phyloP scores from a whole-genome alignment of 2,888 invertebrate species.

The Phaedon cochleariae region DNA sequence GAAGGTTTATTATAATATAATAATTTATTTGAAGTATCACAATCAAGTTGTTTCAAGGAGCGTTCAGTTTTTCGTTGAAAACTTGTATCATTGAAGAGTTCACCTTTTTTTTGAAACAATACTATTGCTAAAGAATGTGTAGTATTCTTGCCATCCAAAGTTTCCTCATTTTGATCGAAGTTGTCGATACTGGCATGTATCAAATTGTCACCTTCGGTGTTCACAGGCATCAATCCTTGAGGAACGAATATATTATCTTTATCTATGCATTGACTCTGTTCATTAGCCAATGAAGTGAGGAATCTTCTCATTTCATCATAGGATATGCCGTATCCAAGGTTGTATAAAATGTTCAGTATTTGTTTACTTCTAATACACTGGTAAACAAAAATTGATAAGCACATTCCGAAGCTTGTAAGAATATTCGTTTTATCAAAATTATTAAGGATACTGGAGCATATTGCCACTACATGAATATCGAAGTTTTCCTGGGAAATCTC shows the following conservation, averaged over 20 bases:
- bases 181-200: slow-evolving; percentile 37
- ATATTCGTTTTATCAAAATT: slow-evolving; percentile 31
- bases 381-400: slow-evolving; percentile 33
- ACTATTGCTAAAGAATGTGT: slow-evolving; percentile 30
- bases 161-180: slow-evolving; percentile 34
- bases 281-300: slow-evolving; percentile 28
- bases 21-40: too few relatives aligned
- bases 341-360: slow-evolving; percentile 26
- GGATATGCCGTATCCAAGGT: slow-evolving; percentile 24
- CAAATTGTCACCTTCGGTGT: slow-evolving; percentile 22
- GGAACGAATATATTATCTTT: slow-evolving; percentile 17
- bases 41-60: too few relatives aligned
- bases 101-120: slow-evolving; percentile 33
- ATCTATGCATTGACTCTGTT: slow-evolving; percentile 14
- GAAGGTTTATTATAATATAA: slow-evolving; percentile 27
- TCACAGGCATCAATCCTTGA: slow-evolving; percentile 12
- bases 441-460: slow-evolving; percentile 14
- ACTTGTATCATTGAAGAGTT: slow-evolving; percentile 15
- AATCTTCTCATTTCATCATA: slow-evolving; percentile 30
- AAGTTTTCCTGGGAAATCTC: too few relatives aligned
- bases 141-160: slow-evolving; percentile 18
- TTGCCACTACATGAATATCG: too few relatives aligned
- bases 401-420: slow-evolving; percentile 34
- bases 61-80: slow-evolving; percentile 26
- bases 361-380: slow-evolving; percentile 32